These are phyloP conservation scores for Leguminivora glycinivorella DNA, from an alignment of 1,140 invertebrate genomes.

Conservation along the genomic window DNA sequence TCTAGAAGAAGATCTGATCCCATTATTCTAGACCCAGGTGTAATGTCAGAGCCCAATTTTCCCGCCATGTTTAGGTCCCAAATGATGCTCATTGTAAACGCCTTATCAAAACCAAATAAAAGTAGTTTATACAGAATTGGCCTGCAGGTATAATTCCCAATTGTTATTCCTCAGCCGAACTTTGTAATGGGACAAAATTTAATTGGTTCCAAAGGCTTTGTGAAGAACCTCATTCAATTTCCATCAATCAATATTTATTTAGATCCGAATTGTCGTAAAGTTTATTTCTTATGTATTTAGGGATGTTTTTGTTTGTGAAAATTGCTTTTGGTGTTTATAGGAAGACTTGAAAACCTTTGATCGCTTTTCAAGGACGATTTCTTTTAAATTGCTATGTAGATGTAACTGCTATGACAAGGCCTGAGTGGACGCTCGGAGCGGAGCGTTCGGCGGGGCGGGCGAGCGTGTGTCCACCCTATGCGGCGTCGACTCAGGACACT, in stretches of 20 bases:
- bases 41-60: too few species aligned
- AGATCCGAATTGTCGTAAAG: background rate
- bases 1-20: too few species aligned
- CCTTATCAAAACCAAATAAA: too few species aligned
- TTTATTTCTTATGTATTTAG: background rate
- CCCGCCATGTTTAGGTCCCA: too few species aligned
- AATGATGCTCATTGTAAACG: too few species aligned
- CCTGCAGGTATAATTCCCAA: background rate
- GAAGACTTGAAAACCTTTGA: background rate
- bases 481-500: too few species aligned
- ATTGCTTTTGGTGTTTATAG: constrained; percentile 8
- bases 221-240: background rate
- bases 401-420: too few species aligned
- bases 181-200: background rate
- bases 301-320: background rate
- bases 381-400: background rate
- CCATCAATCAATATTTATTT: constrained; percentile 23
- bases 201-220: constrained; percentile 15
- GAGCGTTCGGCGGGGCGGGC: too few species aligned
- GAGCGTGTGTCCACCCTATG: too few species aligned
- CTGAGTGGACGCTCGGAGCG: too few species aligned
- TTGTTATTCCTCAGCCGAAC: background rate
- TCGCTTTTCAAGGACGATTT: background rate
- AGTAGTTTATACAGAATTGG: too few species aligned
- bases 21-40: too few species aligned